These are phyloP conservation scores for Mus minutoides DNA, from an alignment of 2,797 vertebrate genomes.

Conservation along the genomic window DNA sequence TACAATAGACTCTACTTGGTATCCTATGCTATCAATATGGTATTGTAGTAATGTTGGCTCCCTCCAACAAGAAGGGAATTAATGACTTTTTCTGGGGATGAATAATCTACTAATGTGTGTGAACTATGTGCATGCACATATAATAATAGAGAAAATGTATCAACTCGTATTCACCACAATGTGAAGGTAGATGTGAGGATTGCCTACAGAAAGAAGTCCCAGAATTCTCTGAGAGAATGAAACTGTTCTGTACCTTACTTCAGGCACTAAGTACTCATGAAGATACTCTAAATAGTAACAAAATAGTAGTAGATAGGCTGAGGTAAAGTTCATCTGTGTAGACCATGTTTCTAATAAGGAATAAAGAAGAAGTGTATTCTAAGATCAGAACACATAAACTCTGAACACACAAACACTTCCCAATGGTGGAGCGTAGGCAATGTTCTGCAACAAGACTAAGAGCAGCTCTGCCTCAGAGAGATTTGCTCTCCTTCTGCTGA, in stretches of 20 bases:
- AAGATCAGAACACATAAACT: neutral
- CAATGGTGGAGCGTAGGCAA: neutral
- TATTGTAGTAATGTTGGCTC: slow-evolving; percentile 20
- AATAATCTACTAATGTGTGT: neutral
- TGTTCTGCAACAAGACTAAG: neutral
- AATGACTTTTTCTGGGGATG: slow-evolving; percentile 3
- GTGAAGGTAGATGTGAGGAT: neutral
- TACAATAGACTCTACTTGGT: neutral
- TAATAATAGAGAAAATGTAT: neutral
- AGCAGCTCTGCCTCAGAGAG: neutral
- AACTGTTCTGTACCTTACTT: neutral
- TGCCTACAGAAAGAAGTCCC: neutral
- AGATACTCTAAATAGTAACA: neutral
- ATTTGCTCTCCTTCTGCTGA: neutral
- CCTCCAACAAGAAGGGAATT: neutral
- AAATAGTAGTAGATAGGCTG: neutral
- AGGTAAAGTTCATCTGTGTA: slow-evolving; percentile 11
- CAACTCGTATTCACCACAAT: neutral
- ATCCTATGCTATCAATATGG: neutral
- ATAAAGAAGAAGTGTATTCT: neutral
- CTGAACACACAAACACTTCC: slow-evolving; percentile 13
- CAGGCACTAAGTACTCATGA: neutral
- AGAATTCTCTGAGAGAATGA: neutral
- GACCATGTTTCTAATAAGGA: slow-evolving; percentile 4
- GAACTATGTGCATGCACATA: neutral